Evolutionary conservation across 2,113 vertebrate species (phyloP), one percentile per base, ranked within the genome.

Genomic region (Tragelaphus buxtoni): DNA sequence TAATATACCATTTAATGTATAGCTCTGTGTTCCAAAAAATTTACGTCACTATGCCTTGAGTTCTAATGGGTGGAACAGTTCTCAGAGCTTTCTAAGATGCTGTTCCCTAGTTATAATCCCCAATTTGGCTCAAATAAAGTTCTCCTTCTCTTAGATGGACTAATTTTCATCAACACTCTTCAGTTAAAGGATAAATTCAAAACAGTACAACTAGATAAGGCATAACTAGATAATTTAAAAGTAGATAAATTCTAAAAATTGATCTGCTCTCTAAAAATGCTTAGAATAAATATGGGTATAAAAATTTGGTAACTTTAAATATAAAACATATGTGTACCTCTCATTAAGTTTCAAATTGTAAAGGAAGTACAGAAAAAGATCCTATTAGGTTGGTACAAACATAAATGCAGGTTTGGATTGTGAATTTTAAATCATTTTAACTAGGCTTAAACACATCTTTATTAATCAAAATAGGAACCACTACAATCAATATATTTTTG

Each of bases 161-260:
- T 32, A 51, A 79, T 79, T 79, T 51, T 79, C 47, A 51, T 79
- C 45, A 47, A 81, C 3, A 82, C 0, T 58, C 32, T 32, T n/a
- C 7, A 88, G 16, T 18, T 79, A n/a, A 79, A 51, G 76, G 30
- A 79, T 56, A 72, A 51, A 81, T 35, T 80, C 61, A 69, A 90
- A 76, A 58, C 13, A n/a, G n/a, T 65, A 65, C n/a, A 84, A 47
- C 14, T 35, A 92, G 74, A 55, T 84, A 13, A 88, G 35, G 4
- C 77, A 84, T 76, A 76, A 58, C 8, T 28, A 81, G 11, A 42
- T 87, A 94, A 82, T 42, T 58, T 51, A 79, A 79, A 90, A 79
- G 74, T 61, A 61, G 56, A 12, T 51, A 69, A 92, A 61, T 72
- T 89, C 55, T 39, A 61, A 92, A 96, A 89, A 39, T 12, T 88